These are phyloP conservation scores for Cynaeus angustus DNA, from an alignment of 2,888 invertebrate species.

Conservation along the genomic window DNA sequence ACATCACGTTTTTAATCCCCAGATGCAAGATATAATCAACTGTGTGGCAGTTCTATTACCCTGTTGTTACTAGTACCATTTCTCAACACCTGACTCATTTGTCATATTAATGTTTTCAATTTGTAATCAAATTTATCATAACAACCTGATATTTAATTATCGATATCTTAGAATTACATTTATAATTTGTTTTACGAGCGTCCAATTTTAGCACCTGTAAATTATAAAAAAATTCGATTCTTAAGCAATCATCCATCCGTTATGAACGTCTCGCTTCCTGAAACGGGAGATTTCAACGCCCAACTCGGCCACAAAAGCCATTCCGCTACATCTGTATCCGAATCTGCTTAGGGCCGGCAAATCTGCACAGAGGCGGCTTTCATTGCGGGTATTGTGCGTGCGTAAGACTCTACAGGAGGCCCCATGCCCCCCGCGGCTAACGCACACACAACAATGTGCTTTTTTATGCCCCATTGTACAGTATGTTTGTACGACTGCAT, in stretches of 20 bases:
- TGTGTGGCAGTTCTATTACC: not conserved
- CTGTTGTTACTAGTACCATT: too few species aligned
- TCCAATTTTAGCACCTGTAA: too few species aligned
- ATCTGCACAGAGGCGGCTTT: slow-evolving; percentile 59
- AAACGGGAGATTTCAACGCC: slow-evolving; percentile 56
- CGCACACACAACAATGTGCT: slow-evolving; percentile 62
- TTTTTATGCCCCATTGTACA: slow-evolving; percentile 62
- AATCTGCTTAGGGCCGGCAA: slow-evolving; percentile 62
- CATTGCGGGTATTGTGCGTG: slow-evolving; percentile 64
- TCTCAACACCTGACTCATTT: too few species aligned
- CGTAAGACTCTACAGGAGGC: slow-evolving; percentile 61
- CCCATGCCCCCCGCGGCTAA: slow-evolving; percentile 62
- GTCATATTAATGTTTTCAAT: too few species aligned
- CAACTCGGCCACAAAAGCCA: slow-evolving; percentile 59
- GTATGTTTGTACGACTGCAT: slow-evolving; percentile 61
- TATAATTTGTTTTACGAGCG: too few species aligned
- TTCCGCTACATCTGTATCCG: slow-evolving; percentile 66
- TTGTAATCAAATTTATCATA: too few species aligned
- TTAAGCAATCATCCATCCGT: too few species aligned
- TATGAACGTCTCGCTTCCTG: slow-evolving; percentile 49
- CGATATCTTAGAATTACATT: too few species aligned
- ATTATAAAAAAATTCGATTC: too few species aligned
- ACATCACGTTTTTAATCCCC: not conserved
- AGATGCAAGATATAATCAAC: not conserved
- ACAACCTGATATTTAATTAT: too few species aligned